Base-by-base conservation (phyloP, 2,113 vertebrate species). In the Taurulus bubalis region DNA sequence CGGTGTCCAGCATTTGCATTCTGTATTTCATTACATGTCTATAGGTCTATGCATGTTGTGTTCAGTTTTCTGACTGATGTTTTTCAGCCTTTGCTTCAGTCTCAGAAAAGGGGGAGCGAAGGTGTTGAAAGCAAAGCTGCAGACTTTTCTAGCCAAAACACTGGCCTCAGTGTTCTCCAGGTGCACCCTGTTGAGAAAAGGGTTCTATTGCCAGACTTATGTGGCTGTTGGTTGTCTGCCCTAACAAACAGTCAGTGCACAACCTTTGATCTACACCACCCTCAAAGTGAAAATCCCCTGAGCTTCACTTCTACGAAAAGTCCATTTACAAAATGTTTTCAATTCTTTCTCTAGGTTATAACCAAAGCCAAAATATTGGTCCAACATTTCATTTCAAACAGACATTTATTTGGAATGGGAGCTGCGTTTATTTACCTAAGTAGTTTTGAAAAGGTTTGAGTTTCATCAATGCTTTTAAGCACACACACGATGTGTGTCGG, bases 151-250 rank as follows among this genome's bases (percentile, higher is more conserved):
- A 67, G 65, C 73, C 79, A 42, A 77, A 92, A 93, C 91, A 92
- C 89, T 81, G 80, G 79, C 26, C 74, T 78, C 76, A 85, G 77
- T 93, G 92, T 93, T 87, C 80, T 91, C 92, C 88, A 94, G 91
- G 90, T 94, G 90, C 82, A 88, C 89, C 87, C 74, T 91, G 86
- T 89, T 76, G 88, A 62, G 86, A 78, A 36, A n/a, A 74, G 32
- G 55, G 45, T 58, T 60, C 73, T 63, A 62, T 16, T 86, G 90
- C 87, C 84, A 88, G 85, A 85, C 64, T 34, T 71, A 64, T 93
- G 89, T 91, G 88, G 78, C 79, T 92, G 80, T 93, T 94, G 91
- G 90, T 91, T 72, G 77, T 79, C 85, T 79, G 90, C 91, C 91
- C 88, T 89, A 64, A 90, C 91, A 91, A 91, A 93, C 86, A 91